Evolutionary conservation across 2,888 invertebrate species (phyloP).

Genomic region (Stegophylla sp.): DNA sequence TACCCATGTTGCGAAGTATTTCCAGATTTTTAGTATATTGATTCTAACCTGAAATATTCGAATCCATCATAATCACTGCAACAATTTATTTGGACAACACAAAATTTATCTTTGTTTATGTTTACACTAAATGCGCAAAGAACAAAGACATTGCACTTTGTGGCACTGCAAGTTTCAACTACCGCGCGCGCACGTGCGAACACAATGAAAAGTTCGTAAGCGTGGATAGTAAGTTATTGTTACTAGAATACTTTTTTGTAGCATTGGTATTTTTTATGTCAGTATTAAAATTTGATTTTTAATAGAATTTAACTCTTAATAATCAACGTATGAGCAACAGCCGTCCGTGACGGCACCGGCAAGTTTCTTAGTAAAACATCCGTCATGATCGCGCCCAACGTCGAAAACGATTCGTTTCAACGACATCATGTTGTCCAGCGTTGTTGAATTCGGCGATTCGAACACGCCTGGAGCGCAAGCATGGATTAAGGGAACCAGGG

Average conservation of each 20-base stretch:
- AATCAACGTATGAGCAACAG: neutral
- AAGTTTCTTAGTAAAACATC: too few relatives aligned
- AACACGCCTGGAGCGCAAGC: too few relatives aligned
- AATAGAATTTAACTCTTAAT: neutral
- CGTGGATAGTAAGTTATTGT: neutral
- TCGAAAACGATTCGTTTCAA: too few relatives aligned
- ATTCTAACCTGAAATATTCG: neutral
- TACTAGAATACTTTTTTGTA: neutral
- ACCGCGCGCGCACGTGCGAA: conserved; percentile 1
- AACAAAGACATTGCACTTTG: neutral
- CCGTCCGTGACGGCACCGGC: neutral
- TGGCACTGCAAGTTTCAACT: neutral
- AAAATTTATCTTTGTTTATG: neutral
- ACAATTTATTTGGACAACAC: neutral
- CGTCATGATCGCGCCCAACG: too few relatives aligned
- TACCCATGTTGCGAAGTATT: too few relatives aligned
- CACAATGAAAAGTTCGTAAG: neutral
- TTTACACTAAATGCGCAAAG: neutral
- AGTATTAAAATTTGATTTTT: neutral
- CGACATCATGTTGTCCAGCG: too few relatives aligned
- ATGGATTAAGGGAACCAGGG: too few relatives aligned
- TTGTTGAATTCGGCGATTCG: too few relatives aligned
- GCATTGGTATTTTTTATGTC: neutral
- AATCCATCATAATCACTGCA: neutral
- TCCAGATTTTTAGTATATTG: neutral